A percentile compares a stretch with the other conserved stretches of the same genome.
Conservation (phyloP, 2,797 vertebrate genomes). For the Meda fulgida region DNA sequence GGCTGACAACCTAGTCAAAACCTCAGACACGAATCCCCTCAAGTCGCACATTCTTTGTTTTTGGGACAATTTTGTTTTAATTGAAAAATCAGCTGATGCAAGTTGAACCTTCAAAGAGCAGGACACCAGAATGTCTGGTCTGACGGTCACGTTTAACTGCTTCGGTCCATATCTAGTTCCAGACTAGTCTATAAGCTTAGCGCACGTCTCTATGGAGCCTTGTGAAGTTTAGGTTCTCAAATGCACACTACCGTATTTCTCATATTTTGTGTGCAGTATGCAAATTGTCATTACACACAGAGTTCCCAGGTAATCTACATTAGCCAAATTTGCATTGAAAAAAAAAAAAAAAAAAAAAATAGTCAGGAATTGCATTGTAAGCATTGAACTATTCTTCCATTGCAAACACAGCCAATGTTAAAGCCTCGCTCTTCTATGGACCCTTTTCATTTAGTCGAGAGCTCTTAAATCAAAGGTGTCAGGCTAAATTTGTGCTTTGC, state of each 20-base stretch:
- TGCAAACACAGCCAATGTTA: conserved; percentile 13
- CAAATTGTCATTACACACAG: neutral
- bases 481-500: conserved; percentile 5
- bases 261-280: neutral
- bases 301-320: neutral
- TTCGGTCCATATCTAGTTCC: conserved; percentile 1
- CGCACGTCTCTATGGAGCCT: neutral
- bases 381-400: neutral
- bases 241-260: neutral
- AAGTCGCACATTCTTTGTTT: neutral
- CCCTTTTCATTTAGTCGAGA: conserved; percentile 36
- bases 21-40: conserved; percentile 39
- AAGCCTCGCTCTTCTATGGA: conserved; percentile 30
- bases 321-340: neutral
- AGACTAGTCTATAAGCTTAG: neutral
- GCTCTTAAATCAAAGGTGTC: conserved; percentile 42
- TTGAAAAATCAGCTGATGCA: conserved; percentile 31
- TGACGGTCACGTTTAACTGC: neutral
- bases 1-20: conserved; percentile 43
- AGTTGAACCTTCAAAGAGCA: conserved; percentile 4
- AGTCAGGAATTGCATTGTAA: neutral
- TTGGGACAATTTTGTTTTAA: conserved; percentile 16
- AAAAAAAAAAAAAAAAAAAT: too few relatives aligned
- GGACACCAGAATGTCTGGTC: neutral
- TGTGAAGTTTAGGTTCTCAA: neutral